A percentile compares a stretch with the other conserved stretches of the same genome.
These are phyloP conservation scores for Euplexia lucipara DNA, from an alignment of 2,888 invertebrate genomes.

Conservation along the genomic window DNA sequence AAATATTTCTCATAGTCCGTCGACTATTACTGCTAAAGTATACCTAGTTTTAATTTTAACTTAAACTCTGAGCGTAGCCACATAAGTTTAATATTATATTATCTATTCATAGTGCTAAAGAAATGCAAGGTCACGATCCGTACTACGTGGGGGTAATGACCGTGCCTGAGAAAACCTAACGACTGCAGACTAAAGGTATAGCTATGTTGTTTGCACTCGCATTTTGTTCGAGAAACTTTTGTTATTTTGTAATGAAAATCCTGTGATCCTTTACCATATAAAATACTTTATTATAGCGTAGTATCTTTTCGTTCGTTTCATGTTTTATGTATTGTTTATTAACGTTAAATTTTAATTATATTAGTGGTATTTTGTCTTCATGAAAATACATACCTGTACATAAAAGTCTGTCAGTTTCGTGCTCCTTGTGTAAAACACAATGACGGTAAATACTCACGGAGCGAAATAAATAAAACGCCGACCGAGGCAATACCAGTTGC, in stretches of 20 bases:
- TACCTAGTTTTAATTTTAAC: too few species aligned
- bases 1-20: too few species aligned
- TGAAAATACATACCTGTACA: background rate
- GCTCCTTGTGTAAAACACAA: conserved; percentile 21
- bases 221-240: conserved; percentile 19
- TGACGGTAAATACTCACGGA: conserved; percentile 42
- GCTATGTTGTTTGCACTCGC: conserved; percentile 4
- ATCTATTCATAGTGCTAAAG: conserved; percentile 49
- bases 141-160: conserved; percentile 49
- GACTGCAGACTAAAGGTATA: conserved; percentile 31
- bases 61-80: too few species aligned
- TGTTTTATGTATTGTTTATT: background rate
- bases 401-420: conserved; percentile 8
- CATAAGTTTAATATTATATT: conserved; percentile 54
- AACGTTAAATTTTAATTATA: background rate
- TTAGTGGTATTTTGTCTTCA: background rate
- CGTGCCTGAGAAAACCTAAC: conserved; percentile 37
- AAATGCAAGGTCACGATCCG: conserved; percentile 67
- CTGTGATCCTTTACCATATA: background rate
- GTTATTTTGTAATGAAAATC: conserved; percentile 26
- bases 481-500: conserved; percentile 31
- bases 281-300: conserved; percentile 10
- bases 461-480: conserved; percentile 40
- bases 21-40: too few species aligned
- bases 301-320: background rate